phyloP scores from a whole-genome alignment of 92 coral and sea anemone species.

The Bergia puertoricense region DNA sequence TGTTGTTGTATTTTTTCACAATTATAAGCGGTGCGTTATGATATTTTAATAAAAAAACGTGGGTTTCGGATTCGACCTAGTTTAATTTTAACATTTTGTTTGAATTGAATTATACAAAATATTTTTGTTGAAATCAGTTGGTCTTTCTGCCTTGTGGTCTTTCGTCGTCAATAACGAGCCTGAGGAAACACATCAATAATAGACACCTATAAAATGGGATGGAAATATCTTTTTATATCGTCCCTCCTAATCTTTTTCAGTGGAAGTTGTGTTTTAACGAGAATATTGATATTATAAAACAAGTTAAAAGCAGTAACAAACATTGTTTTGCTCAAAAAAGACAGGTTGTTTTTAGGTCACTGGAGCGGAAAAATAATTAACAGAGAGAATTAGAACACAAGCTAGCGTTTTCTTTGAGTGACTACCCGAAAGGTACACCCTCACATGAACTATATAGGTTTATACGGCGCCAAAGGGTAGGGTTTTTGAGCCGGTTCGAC shows the following conservation, averaged over 20 bases:
- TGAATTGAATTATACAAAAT: background rate
- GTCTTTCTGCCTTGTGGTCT: background rate
- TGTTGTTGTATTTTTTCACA: background rate
- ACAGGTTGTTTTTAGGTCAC: constrained; percentile 27
- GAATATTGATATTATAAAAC: background rate
- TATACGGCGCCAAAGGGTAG: no score
- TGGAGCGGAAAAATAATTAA: constrained; percentile 13
- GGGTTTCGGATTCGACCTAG: background rate
- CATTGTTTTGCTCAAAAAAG: constrained; percentile 18
- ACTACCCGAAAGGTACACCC: no score
- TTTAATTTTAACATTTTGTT: background rate
- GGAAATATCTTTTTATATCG: background rate
- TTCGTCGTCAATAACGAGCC: background rate
- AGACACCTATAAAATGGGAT: background rate
- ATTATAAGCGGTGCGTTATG: background rate
- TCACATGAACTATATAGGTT: no score
- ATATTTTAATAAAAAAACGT: background rate
- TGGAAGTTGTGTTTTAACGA: background rate
- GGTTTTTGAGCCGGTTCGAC: no score
- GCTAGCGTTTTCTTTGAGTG: no score
- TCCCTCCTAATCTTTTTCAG: background rate
- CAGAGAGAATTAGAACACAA: no score
- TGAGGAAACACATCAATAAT: background rate
- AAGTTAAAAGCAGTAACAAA: background rate
- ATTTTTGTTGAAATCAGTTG: constrained; percentile 22